Base-by-base conservation (phyloP, 2,113 vertebrate genomes). In the Pluvialis apricaria region DNA sequence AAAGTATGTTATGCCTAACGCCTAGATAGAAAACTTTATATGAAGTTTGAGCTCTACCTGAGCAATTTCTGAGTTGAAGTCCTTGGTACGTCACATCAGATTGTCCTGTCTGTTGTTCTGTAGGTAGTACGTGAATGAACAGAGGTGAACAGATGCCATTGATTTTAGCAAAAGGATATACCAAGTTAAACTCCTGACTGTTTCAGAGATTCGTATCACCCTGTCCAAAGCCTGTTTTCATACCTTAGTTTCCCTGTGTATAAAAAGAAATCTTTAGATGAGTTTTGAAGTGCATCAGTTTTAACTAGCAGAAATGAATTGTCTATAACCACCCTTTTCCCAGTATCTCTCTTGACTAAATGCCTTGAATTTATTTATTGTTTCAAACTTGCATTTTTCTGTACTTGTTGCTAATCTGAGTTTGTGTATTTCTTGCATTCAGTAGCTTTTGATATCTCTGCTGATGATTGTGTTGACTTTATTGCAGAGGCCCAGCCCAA, bases 401-500 rank as follows among this genome's bases (percentile, higher is more conserved):
- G 34, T 61, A 45, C 66, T 76, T 8, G 0, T 49, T 54, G 79
- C n/a, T 61, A 44, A 4, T 58, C 47, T 38, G 24, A 45, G 51
- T 52, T 38, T 26, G 22, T 49, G 38, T 72, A 22, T 71, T 88
- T 57, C 62, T 73, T 57, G 62, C 34, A 32, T 51, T n/a, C n/a
- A 77, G 5, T 21, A 20, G 24, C 58, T 89, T 66, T 47, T 55
- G 62, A 44, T 49, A 1, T 13, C 15, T 60, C 45, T 90, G 58
- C 12, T 87, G 73, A 88, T 76, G 69, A 47, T 21, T 45, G 16
- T 83, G 21, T 57, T 88, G 44, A 49, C 90, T 96, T 95, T 77
- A 9, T 94, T 98, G 86, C 98, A 99, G 99, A 98, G 99, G 92
- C 99, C 99, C 73, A 98, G 98, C 93, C 99, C 99, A 20, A 98